Evolutionary conservation across 2,113 vertebrate species (phyloP), one percentile per base, ranked within the genome.

Genomic region (Prochilodus magdalenae): DNA sequence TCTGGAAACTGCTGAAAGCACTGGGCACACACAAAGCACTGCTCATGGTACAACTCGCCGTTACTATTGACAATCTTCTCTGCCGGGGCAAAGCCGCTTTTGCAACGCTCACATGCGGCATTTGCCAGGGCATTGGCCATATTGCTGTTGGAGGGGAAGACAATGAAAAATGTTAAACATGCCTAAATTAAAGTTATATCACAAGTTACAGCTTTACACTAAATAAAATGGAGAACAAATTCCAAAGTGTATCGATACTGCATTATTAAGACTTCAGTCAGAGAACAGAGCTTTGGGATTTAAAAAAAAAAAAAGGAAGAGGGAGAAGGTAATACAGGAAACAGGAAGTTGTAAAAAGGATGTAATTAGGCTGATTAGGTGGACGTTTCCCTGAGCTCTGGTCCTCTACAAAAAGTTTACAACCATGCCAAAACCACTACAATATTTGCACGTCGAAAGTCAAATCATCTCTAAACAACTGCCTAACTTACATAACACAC

Each of bases 41-140:
- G 96, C 83, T 99, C 97, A 0, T 99, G 98, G 91, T 98, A 98
- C 86, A 99, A 93, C 89, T 99, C 98, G 0, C 97, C 97, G 0
- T 98, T 99, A 84, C 97, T 99, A 87, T 98, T 99, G 80, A 99
- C 97, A 0, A 99, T 99, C 90, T 97, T 98, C 92, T 99, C 98
- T 0, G 96, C 95, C 0, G 97, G 94, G 0, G 95, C 97, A 62
- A 99, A 99, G 73, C 97, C 96, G 0, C 93, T 95, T 84, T 93
- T 95, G 80, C 98, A 99, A 83, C 97, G 95, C 86, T 99, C 98
- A 0, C 98, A 99, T 49, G 94, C 93, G 66, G 98, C 98, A 0
- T 92, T 96, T 74, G 97, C 98, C 81, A 99, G 94, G 0, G 98
- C 98, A n/a, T 97, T 99, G 0, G 97, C 96, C 94, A 99, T 99